Evolutionary conservation across 1,140 invertebrate genomes (phyloP), one percentile per base, ranked within the genome.

Genomic region (Campoletis sonorensis): DNA sequence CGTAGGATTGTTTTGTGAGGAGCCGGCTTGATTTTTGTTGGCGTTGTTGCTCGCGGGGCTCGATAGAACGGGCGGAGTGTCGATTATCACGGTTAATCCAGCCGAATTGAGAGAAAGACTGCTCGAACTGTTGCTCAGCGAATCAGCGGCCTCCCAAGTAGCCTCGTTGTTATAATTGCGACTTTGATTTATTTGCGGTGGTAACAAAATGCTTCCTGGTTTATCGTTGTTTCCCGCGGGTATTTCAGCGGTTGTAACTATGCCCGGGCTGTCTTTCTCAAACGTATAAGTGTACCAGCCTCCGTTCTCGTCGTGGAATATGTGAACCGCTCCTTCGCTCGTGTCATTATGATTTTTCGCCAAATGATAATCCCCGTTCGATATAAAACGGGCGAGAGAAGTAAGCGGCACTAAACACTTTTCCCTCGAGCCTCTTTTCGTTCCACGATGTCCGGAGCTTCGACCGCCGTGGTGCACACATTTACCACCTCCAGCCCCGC

Each of bases 271-370:
- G 82, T 95, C 96, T 84, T 97, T 96, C 85, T 97, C 96, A 89
- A 98, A 98, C 0, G 96, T 96, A 84, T 98, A 98, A 0, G 96
- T 96, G 93, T 96, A 92, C 93, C 93, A 95, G 51, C 95, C 93
- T 0, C 94, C 95, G 79, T 94, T 93, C 84, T 95, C 95, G 82
- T 96, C 95, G 82, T 94, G 92, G 89, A 97, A 98, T 88, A 95
- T 97, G 90, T 98, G 97, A 64, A 98, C 95, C 8, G 97, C 96
- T 54, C 97, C 97, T 86, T 97, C 95, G 8, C 94, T 95, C 0
- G 97, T 97, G 85, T 98, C 97, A 81, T 97, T 96, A 88, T 98
- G 96, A 76, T 95, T 96, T 16, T 94, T 95, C 0, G 97, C 97
- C 37, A 97, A 92, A 88, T 98, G 96, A 61, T 88, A 90, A 81